These are phyloP conservation scores for Patella caerulea DNA, from an alignment of 2,888 invertebrate species.

Conservation along the genomic window DNA sequence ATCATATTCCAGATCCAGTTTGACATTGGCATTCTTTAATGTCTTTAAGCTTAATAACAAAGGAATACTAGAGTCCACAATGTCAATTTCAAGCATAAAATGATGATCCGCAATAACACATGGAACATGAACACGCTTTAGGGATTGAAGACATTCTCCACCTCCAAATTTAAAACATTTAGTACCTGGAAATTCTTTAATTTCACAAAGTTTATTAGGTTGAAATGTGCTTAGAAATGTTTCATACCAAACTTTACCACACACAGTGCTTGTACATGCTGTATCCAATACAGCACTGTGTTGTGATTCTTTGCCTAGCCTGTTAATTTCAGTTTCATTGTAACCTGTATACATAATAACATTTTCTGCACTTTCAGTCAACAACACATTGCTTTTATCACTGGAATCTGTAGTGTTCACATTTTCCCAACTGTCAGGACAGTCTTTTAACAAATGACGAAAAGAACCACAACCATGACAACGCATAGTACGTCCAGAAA, in stretches of 20 bases:
- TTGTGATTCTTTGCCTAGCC: neutral
- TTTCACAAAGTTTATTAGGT: too few species aligned
- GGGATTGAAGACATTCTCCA: neutral
- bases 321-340: neutral
- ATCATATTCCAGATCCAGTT: slow-evolving; percentile 4
- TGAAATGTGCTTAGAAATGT: neutral
- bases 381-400: too few species aligned
- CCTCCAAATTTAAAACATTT: slow-evolving; percentile 11
- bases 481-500: too few species aligned
- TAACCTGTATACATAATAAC: neutral
- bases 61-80: slow-evolving; percentile 6
- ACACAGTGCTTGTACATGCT: neutral
- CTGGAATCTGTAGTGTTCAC: too few species aligned
- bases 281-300: neutral
- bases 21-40: neutral
- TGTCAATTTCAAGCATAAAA: neutral
- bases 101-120: slow-evolving; percentile 6
- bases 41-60: slow-evolving; percentile 5
- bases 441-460: neutral
- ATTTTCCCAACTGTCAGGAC: neutral
- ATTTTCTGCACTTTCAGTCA: neutral
- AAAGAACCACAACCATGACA: too few species aligned
- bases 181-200: slow-evolving; percentile 3
- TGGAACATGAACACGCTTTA: neutral
- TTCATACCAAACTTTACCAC: neutral